Evolutionary conservation across 2,888 invertebrate species (phyloP), one percentile per base, ranked within the genome.

Genomic region (Hirtodrosophila histrioides): DNA sequence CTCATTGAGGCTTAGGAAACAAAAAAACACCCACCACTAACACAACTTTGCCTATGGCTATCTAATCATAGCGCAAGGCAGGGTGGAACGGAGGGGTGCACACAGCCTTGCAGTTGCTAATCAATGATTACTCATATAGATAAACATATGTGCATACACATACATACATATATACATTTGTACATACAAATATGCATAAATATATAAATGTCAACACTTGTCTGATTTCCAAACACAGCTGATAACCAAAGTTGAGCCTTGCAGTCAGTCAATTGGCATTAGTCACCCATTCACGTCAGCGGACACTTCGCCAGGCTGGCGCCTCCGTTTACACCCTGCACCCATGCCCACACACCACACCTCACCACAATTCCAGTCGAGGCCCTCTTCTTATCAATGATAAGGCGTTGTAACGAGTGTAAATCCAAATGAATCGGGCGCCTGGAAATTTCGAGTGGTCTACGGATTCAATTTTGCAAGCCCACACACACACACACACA

Each of bases 201-300:
- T 35, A 11, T 33, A 81, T 58, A 64, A 58, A 65, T 64, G 65
- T 64, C 68, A 67, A 63, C 83, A 85, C 83, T 82, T 82, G 75
- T 82, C 81, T 78, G 88, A 88, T 82, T 82, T 88, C 79, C 76
- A 78, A 82, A 85, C 75, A 71, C 83, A 72, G 63, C 61, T 82
- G 88, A 88, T 82, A 82, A 82, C 35, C 51, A 50, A 49, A 46
- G 39, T 50, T 58, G 68, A 83, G 74, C 73, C 77, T 58, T 58
- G 77, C 58, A 62, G 45, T 65, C 57, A 44, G 62, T 40, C 41
- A 60, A 68, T 55, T 44, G 35, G 4, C 3, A 51, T 74, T 74
- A 77, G 67, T 74, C 74, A 77, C 27, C 27, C 27, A 27, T 27
- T 27, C 27, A 6, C 49, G 69, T 73, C 54, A 60, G 27, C 37